Base-by-base conservation (phyloP, 2,888 invertebrate species). In the Cryptocephalus moraei region DNA sequence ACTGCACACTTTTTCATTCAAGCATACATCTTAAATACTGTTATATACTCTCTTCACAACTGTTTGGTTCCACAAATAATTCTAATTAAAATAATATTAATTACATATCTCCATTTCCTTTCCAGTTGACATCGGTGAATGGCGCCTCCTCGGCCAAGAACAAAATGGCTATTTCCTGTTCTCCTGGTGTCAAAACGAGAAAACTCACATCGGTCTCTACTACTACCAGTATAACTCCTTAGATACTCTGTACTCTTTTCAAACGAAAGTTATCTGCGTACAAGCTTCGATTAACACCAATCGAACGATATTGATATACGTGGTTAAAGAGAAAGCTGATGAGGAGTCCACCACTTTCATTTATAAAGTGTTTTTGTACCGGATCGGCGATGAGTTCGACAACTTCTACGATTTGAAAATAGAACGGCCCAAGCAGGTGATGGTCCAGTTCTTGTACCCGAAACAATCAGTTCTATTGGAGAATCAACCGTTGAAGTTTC, bases 131-230 rank as follows among this genome's bases (percentile, higher is more conserved):
- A 82, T 84, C 1, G 78, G 80, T 55, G 85, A 88, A 73, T 88
- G 88, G 86, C 80, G 86, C 48, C 73, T 89, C 46, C 69, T 90
- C 54, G 88, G 89, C 0, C 88, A 89, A 68, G 89, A 90, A 64
- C 82, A 82, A 66, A 82, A 87, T 66, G 85, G 85, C 2, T 79
- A 79, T 0, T 74, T 88, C 61, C 66, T 89, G 32, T 74, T 87
- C 33, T 79, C 83, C 31, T 89, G 88, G 86, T 58, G 62, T 4
- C 62, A 66, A 52, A 40, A 8, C 32, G 48, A 38, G 57, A 41
- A 62, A 1, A 60, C 65, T 50, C 69, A 70, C 2, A 70, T 70
- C 49, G 84, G 84, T 9, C 75, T 85, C 51, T 85, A 82, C 59
- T 74, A 76, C 49, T 76, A 80, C 51, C 73, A 75, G 48, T 73